These are phyloP conservation scores for Penaeus indicus DNA, from an alignment of 1,140 invertebrate species.

Conservation along the genomic window DNA sequence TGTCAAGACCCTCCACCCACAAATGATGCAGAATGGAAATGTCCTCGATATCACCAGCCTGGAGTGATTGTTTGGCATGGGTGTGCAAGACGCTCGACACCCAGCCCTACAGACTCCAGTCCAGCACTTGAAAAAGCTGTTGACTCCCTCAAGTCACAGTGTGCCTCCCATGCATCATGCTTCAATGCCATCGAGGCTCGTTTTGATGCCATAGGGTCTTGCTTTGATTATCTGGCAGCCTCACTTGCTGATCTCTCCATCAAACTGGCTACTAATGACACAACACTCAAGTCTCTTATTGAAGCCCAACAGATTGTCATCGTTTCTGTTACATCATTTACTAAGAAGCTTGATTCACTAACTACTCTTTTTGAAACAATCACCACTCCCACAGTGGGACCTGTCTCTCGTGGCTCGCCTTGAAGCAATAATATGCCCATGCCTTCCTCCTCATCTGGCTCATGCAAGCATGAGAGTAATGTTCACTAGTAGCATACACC, in stretches of 20 bases:
- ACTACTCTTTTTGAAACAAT: background rate
- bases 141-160: background rate
- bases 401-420: background rate
- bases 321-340: background rate
- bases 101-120: background rate
- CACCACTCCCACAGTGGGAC: background rate
- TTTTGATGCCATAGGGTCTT: background rate
- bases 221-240: too few relatives aligned
- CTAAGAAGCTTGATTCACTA: conserved; percentile 16
- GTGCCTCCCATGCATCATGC: too few relatives aligned
- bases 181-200: background rate
- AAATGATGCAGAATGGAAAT: conserved; percentile 3
- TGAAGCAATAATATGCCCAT: background rate
- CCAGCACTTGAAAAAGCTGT: background rate
- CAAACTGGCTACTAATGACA: conserved; percentile 4
- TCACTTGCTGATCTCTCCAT: too few relatives aligned
- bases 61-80: conserved; percentile 28
- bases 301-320: conserved; percentile 12
- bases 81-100: background rate
- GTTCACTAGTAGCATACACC: background rate
- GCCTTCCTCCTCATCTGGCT: background rate
- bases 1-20: too few relatives aligned
- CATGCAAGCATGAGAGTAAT: background rate
- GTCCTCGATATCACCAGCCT: conserved; percentile 12
- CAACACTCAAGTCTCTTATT: background rate